phyloP scores from a whole-genome alignment of 1,140 invertebrate species.

The Heliconius nattereri region DNA sequence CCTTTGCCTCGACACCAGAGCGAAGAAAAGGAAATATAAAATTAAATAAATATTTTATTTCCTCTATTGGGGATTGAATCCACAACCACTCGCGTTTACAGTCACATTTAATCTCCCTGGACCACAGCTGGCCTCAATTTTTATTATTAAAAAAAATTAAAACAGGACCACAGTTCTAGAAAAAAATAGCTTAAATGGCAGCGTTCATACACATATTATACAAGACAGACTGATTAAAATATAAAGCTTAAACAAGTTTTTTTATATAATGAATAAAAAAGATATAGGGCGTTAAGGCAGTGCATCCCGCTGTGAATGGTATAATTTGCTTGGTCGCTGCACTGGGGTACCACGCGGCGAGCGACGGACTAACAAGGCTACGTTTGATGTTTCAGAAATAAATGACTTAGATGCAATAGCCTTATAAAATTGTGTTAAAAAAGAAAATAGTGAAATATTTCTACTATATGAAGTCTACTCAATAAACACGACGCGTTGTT shows the following conservation, averaged over 20 bases:
- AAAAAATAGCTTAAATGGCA: not conserved
- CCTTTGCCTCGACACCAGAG: too few relatives aligned
- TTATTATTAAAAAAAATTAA: too few relatives aligned
- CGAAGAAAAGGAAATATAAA: too few relatives aligned
- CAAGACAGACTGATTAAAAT: constrained; percentile 7
- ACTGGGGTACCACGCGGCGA: constrained; percentile 48
- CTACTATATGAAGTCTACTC: too few relatives aligned
- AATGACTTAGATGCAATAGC: not conserved
- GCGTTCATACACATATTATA: not conserved
- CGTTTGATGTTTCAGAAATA: constrained; percentile 6
- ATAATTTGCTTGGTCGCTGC: constrained; percentile 65
- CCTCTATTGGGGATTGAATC: too few relatives aligned
- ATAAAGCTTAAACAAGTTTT: constrained; percentile 6
- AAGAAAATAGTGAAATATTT: not conserved
- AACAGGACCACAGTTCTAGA: not conserved
- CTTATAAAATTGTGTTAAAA: not conserved
- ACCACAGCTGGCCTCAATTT: too few relatives aligned
- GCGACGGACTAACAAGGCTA: constrained; percentile 28
- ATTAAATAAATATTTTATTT: too few relatives aligned
- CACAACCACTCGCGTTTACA: too few relatives aligned
- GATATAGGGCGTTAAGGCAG: constrained; percentile 58
- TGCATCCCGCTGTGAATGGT: constrained; percentile 61
- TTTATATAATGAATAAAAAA: constrained; percentile 13
- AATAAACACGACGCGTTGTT: too few relatives aligned
- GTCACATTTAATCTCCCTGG: too few relatives aligned